Evolutionary conservation across 2,113 vertebrate genomes (phyloP), one percentile per base, ranked within the genome.

Genomic region (Emydocephalus ijimae): DNA sequence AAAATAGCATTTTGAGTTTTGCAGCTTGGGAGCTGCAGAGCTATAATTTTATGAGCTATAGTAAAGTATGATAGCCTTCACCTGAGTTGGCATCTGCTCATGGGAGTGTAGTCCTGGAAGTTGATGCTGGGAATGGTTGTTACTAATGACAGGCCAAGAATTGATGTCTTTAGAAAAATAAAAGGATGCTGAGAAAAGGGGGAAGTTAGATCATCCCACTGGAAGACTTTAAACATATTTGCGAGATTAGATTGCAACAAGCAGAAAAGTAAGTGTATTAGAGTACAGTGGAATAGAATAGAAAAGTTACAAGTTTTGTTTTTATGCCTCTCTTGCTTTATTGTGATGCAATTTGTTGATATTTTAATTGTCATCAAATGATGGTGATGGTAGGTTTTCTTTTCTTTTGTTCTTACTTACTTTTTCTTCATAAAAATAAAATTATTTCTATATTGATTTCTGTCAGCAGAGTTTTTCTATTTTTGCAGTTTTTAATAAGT

Each of bases 1-100:
- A 43, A 90, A 90, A 20, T 54, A 29, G 24, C 23, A n/a, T 69
- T 89, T n/a, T n/a, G 89, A 26, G 20, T 95, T 93, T 93, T 86
- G 18, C 88, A 48, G 74, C n/a, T 0, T 45, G 81, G 3, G 81
- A 26, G 29, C 24, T 90, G 48, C 5, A 88, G 86, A 9, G 81
- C 4, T 43, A 90, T 43, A 29, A 91, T 23, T 55, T 87, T 87
- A 48, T 61, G 29, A 61, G 29, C 29, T 54, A 39, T 81, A 81
- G 34, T 81, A 18, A 81, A 81, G 74, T 43, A 81, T 39, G 74
- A 81, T 43, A 34, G 34, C 34, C 34, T 81, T 81, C 34, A 81
- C 34, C 74, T 39, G 18, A 81, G 6, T 81, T 81, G 74, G 74
- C 74, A 81, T 81, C 74, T 81, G 34, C 18, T 43, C 18, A 81